A percentile compares a stretch with the other conserved stretches of the same genome.
Conservation (phyloP, 2,888 invertebrate species). For the Thyatira batis region DNA sequence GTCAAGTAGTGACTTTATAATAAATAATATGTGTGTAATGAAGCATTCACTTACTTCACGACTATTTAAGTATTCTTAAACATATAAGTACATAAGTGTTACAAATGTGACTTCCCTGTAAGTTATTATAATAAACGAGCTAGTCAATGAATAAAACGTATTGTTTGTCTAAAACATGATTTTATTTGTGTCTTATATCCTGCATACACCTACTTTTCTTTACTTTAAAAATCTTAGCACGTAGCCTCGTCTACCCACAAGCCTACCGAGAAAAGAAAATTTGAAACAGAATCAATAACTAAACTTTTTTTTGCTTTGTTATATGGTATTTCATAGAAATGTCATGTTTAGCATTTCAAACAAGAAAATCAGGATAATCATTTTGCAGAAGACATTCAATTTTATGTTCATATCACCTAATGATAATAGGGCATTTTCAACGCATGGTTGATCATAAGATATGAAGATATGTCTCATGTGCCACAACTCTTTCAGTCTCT, state of each 20-base stretch:
- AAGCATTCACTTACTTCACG: background rate
- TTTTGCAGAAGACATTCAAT: too few species aligned
- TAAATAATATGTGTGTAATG: background rate
- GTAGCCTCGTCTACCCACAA: background rate
- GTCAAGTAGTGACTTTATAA: background rate
- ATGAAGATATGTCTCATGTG: too few species aligned
- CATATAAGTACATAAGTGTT: slow-evolving; percentile 2
- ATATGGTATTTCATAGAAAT: too few species aligned
- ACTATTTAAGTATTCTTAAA: slow-evolving; percentile 1
- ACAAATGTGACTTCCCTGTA: slow-evolving; percentile 15
- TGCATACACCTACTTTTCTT: background rate
- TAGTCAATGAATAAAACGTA: slow-evolving; percentile 44
- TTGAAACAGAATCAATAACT: too few species aligned
- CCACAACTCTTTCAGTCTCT: too few species aligned
- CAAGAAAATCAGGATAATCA: too few species aligned
- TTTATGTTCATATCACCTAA: too few species aligned
- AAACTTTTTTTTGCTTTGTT: too few species aligned
- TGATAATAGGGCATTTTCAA: too few species aligned
- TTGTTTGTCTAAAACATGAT: slow-evolving; percentile 33
- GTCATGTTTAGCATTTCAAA: too few species aligned
- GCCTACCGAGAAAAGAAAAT: too few species aligned
- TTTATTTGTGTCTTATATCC: slow-evolving; percentile 21
- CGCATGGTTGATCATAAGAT: too few species aligned
- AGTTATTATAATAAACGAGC: slow-evolving; percentile 28
- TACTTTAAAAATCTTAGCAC: background rate